Percentiles rank a stretch among this genome's conserved stretches.
phyloP scores from a whole-genome alignment of 2,113 vertebrate genomes.

The Scytalopus superciliaris region DNA sequence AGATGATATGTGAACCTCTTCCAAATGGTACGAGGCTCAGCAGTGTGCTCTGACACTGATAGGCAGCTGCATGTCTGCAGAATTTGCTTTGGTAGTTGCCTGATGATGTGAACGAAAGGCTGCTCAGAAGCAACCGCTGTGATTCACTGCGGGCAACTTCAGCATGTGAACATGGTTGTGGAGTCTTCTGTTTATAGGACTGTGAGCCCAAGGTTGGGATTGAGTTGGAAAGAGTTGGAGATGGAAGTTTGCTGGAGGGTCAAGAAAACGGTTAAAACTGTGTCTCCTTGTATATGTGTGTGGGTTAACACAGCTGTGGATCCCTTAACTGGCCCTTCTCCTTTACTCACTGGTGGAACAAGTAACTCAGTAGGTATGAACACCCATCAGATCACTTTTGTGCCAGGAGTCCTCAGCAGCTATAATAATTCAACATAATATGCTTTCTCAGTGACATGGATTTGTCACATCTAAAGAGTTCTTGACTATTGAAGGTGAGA shows the following conservation, averaged over 20 bases:
- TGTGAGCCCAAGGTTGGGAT: not conserved
- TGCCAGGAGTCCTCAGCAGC: not conserved
- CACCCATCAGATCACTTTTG: not conserved
- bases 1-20: not conserved
- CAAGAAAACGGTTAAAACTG: not conserved
- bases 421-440: not conserved
- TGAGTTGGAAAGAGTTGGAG: not conserved
- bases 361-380: not conserved
- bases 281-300: not conserved
- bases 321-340: not conserved
- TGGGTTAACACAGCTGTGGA: not conserved
- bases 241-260: not conserved
- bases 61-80: not conserved
- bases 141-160: not conserved
- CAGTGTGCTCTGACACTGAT: not conserved
- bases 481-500: not conserved
- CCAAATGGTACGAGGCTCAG: not conserved
- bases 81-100: not conserved
- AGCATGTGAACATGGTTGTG: not conserved
- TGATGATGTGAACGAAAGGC: not conserved
- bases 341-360: not conserved
- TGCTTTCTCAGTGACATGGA: not conserved
- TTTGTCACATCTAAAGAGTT: not conserved
- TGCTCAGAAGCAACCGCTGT: not conserved
- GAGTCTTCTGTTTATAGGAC: not conserved